These are phyloP conservation scores for Melanotaenia parkinsoni DNA, from an alignment of 2,797 vertebrate genomes.

Conservation along the genomic window DNA sequence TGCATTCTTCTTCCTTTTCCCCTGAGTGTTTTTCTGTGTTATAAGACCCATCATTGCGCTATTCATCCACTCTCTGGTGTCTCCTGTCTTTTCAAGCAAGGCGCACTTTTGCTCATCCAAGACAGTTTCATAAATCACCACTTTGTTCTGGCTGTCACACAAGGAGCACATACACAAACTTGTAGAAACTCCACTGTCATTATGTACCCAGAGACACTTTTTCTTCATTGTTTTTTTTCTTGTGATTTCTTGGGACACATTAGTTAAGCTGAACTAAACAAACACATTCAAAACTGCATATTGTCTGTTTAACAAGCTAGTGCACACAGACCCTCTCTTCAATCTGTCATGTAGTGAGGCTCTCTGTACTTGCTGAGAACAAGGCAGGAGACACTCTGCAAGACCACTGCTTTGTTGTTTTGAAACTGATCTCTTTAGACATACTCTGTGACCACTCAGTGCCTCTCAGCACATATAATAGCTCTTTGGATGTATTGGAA, in stretches of 20 bases:
- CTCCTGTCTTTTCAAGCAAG: slow-evolving; percentile 57
- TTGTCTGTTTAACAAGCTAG: slow-evolving; percentile 17
- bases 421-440: slow-evolving; percentile 72
- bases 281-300: slow-evolving; percentile 11
- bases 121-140: slow-evolving; percentile 72
- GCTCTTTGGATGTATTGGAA: slow-evolving; percentile 64
- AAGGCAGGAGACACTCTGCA: slow-evolving; percentile 67
- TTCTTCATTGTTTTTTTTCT: slow-evolving; percentile 23
- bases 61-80: slow-evolving; percentile 58
- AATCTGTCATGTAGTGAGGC: slow-evolving; percentile 62
- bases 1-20: slow-evolving; percentile 59
- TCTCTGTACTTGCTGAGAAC: slow-evolving; percentile 60
- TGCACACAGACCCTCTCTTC: slow-evolving; percentile 34
- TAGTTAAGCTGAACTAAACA: slow-evolving; percentile 49
- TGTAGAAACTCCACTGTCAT: slow-evolving; percentile 22
- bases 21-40: slow-evolving; percentile 52
- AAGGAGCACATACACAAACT: slow-evolving; percentile 37
- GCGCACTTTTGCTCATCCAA: slow-evolving; percentile 54
- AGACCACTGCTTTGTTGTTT: slow-evolving; percentile 76
- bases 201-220: slow-evolving; percentile 19
- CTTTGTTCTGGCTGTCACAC: slow-evolving; percentile 64
- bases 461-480: slow-evolving; percentile 76
- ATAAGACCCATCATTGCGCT: slow-evolving; percentile 54
- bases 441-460: slow-evolving; percentile 73
- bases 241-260: slow-evolving; percentile 23